phyloP scores from a whole-genome alignment of 2,113 vertebrate genomes.

The Malurus alboscapulatus region DNA sequence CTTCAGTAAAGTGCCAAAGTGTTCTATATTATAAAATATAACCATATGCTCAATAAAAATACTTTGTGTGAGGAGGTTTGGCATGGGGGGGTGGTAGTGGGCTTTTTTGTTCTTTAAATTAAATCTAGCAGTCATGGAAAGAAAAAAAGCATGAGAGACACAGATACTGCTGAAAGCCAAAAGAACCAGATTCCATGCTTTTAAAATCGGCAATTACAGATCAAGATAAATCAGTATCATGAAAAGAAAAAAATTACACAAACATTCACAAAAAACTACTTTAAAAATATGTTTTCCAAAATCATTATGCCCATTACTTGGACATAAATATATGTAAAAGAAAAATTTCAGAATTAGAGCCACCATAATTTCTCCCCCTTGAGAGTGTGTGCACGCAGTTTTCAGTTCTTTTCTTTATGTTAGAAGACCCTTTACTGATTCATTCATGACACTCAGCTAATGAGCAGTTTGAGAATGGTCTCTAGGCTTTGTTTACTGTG shows the following conservation, averaged over 20 bases:
- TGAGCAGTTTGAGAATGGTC: neutral
- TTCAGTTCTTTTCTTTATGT: neutral
- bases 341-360: neutral
- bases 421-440: conserved; percentile 1
- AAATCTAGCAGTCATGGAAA: neutral
- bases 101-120: neutral
- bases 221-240: neutral
- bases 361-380: neutral
- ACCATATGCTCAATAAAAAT: conserved; percentile 9
- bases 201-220: neutral
- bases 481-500: neutral
- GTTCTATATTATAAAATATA: neutral
- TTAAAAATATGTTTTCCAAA: neutral
- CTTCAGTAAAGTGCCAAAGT: neutral
- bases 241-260: neutral
- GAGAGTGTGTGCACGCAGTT: neutral
- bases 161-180: neutral
- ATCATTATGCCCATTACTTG: neutral
- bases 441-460: conserved; percentile 17
- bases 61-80: neutral
- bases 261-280: neutral
- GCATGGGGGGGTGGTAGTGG: neutral
- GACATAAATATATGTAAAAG: accelerated
- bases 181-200: neutral
- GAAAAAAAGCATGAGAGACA: neutral